phyloP scores from a whole-genome alignment of 2,113 vertebrate species.

The Litocranius walleri region DNA sequence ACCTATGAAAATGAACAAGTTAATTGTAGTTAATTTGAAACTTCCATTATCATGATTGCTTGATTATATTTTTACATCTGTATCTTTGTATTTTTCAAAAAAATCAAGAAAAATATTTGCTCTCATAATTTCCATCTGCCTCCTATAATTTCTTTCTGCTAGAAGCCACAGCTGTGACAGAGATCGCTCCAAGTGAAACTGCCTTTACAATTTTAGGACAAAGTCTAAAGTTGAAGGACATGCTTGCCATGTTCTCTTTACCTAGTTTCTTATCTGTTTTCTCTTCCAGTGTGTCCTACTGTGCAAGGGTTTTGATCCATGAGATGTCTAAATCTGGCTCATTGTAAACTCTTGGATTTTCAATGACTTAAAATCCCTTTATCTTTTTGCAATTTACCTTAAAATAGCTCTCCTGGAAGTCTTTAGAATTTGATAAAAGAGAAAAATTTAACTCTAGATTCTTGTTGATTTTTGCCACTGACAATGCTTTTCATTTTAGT shows the following conservation, averaged over 20 bases:
- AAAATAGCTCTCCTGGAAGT: not conserved
- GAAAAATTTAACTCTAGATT: not conserved
- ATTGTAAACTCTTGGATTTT: not conserved
- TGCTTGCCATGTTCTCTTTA: not conserved
- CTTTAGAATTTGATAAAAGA: not conserved
- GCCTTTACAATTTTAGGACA: not conserved
- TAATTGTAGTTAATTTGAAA: not conserved
- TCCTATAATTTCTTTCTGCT: not conserved
- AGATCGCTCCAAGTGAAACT: not conserved
- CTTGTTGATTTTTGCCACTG: not conserved
- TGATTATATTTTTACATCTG: conserved; percentile 30
- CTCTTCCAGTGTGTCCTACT: not conserved
- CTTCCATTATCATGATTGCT: not conserved
- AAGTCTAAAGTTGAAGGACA: not conserved
- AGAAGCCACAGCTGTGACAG: not conserved
- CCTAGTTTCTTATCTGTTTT: not conserved
- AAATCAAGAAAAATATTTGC: not conserved
- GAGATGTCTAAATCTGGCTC: not conserved
- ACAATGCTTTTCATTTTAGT: not conserved
- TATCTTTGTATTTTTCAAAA: not conserved
- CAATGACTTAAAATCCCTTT: not conserved
- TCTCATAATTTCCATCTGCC: not conserved
- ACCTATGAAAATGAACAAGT: not conserved
- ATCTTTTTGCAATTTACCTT: not conserved
- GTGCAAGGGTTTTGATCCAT: not conserved